Base-by-base conservation (phyloP, 2,888 invertebrate genomes). In the Lycophotia porphyrea region DNA sequence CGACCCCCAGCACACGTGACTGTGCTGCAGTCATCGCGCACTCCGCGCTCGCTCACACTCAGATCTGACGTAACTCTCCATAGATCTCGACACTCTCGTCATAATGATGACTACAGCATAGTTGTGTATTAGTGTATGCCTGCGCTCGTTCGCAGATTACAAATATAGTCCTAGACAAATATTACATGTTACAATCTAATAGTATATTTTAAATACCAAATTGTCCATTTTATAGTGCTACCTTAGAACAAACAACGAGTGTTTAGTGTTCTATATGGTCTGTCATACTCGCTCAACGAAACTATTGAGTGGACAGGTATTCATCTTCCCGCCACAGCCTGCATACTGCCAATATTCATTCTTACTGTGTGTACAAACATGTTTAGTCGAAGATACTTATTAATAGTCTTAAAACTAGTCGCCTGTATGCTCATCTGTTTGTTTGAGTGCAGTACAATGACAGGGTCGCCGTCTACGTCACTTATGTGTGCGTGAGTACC, bases 181-280 rank as follows among this genome's bases (percentile, higher is more conserved):
- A 75, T 69, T 76, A 70, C 71, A 75, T 64, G 72, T 78, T 75
- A 44, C 76, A 73, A 63, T 79, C 47, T 82, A 65, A 78, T 83
- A 81, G 73, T 79, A 76, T 87, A 84, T 82, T 84, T 81, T 81
- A 86, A 80, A 74, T 84, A 76, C 74, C 68, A 75, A 70, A 76
- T 80, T 78, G 76, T 84, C 66, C 61, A 61, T 79, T 69, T 64
- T 52, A 44, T 71, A 78, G 68, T 60, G 36, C 69, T 74, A 55
- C 71, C 27, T 58, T 31, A 64, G 64, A 63, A 60, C 71, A 64
- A 52, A 66, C 36, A 27, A 31, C 13, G 15, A 44, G 31, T 24
- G 47, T 74, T 60, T 31, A 47, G 27, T 58, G 81, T 44, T 52
- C n/a, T 27, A 65, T 73, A 27, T 13, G 39, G 31, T 31, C 21